Percentiles rank a stretch among this genome's conserved stretches.
These are phyloP conservation scores for Molothrus aeneus DNA, from an alignment of 2,797 vertebrate genomes.

Conservation along the genomic window DNA sequence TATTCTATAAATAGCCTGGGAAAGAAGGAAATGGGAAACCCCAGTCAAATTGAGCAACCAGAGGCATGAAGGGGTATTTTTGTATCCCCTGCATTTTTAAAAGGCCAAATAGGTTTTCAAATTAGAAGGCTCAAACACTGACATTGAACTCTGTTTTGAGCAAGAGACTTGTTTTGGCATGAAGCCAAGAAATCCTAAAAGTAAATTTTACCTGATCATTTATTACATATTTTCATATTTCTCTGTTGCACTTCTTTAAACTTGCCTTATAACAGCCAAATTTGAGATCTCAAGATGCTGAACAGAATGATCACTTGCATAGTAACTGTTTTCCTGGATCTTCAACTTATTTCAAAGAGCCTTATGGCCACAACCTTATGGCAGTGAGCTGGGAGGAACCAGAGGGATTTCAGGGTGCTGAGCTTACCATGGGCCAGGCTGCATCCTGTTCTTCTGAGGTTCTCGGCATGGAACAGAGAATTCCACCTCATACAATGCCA, in stretches of 20 bases:
- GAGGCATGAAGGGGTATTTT: slow-evolving; percentile 4
- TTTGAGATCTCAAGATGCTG: neutral
- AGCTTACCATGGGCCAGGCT: neutral
- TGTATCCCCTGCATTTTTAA: slow-evolving; percentile 16
- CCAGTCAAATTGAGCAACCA: slow-evolving; percentile 44
- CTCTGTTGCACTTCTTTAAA: neutral
- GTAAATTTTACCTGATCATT: neutral
- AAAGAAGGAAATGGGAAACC: slow-evolving; percentile 55
- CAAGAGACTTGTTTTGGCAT: neutral
- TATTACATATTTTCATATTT: neutral
- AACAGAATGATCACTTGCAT: neutral
- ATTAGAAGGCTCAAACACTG: slow-evolving; percentile 24
- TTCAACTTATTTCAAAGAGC: neutral
- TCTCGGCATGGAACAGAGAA: neutral
- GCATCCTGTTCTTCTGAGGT: neutral
- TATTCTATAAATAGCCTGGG: slow-evolving; percentile 57
- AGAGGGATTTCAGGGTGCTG: neutral
- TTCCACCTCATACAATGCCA: neutral
- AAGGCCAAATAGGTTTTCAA: slow-evolving; percentile 5
- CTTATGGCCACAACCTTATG: neutral
- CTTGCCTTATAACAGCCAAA: neutral
- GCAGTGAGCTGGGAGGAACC: neutral
- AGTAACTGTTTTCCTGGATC: neutral
- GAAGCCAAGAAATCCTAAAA: neutral
- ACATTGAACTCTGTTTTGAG: neutral